These are phyloP conservation scores for Steinernema feltiae DNA, from an alignment of 1,140 invertebrate genomes.

Conservation along the genomic window DNA sequence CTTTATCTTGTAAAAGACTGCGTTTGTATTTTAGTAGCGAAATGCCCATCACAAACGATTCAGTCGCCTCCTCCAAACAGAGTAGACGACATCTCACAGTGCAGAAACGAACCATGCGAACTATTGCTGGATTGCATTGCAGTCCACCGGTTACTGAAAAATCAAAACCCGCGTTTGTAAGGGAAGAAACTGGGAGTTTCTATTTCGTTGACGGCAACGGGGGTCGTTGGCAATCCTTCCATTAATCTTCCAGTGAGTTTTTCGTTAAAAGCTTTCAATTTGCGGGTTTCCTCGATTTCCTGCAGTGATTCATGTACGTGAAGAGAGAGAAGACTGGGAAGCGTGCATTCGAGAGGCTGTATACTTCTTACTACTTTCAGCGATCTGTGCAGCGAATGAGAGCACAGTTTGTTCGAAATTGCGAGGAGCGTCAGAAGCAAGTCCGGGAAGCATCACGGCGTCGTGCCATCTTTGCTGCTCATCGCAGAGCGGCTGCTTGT, in stretches of 20 bases:
- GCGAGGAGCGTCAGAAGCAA: neutral
- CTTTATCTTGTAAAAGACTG: neutral
- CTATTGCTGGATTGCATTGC: neutral
- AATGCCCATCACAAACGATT: neutral
- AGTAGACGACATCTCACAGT: neutral
- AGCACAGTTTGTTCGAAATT: neutral
- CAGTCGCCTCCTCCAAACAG: neutral
- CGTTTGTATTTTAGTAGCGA: neutral
- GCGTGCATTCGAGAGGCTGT: neutral
- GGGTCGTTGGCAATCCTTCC: neutral
- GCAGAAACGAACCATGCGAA: neutral
- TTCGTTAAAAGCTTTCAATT: neutral
- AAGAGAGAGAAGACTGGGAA: neutral
- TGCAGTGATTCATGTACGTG: neutral
- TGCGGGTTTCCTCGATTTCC: neutral
- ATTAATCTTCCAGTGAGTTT: neutral
- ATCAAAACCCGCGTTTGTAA: neutral
- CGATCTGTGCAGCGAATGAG: neutral
- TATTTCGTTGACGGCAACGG: neutral
- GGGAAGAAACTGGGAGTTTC: neutral
- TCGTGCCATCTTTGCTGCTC: neutral
- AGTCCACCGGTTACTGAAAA: neutral
- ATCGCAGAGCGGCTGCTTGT: neutral
- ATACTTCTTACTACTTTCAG: neutral
- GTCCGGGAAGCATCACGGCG: neutral